These are phyloP conservation scores for Myotis pilosus DNA, from an alignment of 2,797 vertebrate species.

Conservation along the genomic window DNA sequence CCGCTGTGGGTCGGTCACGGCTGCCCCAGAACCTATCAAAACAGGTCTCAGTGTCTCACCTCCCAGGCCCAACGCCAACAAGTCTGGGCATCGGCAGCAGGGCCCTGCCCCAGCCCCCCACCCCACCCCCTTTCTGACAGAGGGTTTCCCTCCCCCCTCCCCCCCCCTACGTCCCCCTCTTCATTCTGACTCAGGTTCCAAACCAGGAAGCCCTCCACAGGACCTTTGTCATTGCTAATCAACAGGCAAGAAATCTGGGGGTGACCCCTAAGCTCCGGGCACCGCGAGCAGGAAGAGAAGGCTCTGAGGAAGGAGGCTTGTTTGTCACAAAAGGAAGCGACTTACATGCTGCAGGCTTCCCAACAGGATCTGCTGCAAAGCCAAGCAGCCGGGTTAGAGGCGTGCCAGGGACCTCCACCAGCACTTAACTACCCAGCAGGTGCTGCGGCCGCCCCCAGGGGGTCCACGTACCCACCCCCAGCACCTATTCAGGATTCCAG, in stretches of 20 bases:
- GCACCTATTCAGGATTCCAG: background rate
- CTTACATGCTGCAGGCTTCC: background rate
- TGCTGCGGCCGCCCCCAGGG: background rate
- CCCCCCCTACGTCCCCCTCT: no score
- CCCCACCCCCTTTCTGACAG: background rate
- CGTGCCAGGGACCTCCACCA: no score
- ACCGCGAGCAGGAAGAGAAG: background rate
- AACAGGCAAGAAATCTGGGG: background rate
- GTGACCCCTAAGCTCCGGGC: background rate
- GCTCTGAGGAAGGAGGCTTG: background rate
- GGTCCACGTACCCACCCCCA: background rate
- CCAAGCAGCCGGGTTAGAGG: background rate
- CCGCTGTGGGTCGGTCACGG: background rate
- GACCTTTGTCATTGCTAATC: background rate
- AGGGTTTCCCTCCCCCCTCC: background rate
- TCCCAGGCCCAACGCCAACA: background rate
- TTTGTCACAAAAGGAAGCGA: background rate
- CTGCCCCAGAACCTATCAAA: background rate
- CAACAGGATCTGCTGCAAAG: background rate
- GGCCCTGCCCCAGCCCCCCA: background rate
- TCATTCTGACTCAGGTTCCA: background rate
- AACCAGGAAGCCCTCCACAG: background rate
- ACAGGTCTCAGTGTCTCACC: background rate
- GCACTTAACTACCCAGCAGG: background rate
- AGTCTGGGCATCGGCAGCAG: background rate